A percentile compares a stretch with the other conserved stretches of the same genome.
Conservation (phyloP, 2,113 vertebrate species). For the Oreocharis arfaki region DNA sequence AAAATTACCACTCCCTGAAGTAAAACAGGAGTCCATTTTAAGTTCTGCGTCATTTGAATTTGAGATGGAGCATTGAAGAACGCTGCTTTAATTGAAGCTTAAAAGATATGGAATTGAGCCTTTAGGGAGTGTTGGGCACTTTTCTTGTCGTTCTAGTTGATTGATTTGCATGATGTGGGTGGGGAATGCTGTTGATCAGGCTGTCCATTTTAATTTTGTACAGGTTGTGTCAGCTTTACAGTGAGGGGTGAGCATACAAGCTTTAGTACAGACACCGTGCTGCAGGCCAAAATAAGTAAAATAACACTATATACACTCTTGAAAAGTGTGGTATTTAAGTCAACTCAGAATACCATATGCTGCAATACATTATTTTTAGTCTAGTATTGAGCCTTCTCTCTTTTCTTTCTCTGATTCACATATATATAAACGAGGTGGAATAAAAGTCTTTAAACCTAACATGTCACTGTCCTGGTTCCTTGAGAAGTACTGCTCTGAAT, state of each 20-base stretch:
- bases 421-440: background rate
- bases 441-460: background rate
- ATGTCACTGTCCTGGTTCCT: background rate
- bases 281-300: background rate
- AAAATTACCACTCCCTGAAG: slow-evolving; percentile 25
- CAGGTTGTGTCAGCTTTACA: slow-evolving; percentile 23
- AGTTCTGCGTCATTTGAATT: slow-evolving; percentile 39
- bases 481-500: background rate
- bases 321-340: background rate
- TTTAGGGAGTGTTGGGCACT: slow-evolving; percentile 38
- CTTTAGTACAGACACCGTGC: background rate
- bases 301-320: background rate
- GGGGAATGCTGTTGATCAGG: slow-evolving; percentile 53
- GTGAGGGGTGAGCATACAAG: background rate
- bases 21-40: slow-evolving; percentile 16
- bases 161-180: slow-evolving; percentile 56
- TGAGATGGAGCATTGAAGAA: slow-evolving; percentile 26
- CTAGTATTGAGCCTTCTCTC: background rate
- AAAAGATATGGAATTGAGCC: slow-evolving; percentile 36
- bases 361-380: background rate
- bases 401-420: background rate
- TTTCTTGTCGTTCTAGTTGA: slow-evolving; percentile 59
- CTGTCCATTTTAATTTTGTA: slow-evolving; percentile 41
- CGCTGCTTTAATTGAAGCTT: slow-evolving; percentile 22
- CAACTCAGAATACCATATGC: background rate